Evolutionary conservation across 2,797 vertebrate genomes (phyloP), one percentile per base, ranked within the genome.

Genomic region (Heteromormyrus szaboi): DNA sequence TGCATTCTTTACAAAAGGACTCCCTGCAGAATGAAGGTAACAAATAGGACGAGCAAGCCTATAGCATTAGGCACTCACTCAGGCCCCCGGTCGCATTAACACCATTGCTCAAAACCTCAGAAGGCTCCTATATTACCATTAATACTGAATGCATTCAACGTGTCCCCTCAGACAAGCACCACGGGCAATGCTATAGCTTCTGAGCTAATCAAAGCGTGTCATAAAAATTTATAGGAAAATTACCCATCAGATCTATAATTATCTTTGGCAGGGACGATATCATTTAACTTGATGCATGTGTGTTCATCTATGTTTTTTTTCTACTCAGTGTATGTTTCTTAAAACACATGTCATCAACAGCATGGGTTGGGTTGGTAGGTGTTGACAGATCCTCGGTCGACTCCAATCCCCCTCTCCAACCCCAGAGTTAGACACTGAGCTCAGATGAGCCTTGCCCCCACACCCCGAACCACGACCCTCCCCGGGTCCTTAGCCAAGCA

Each of bases 401-500:
- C 68, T 76, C 37, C 41, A 44, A 44, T 81, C 19, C 41, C 41
- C 17, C 41, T 72, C 68, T 41, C 68, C 79, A 22, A 83, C 4
- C 79, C 79, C 41, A 22, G 79, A n/a, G 44, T 48, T 50, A 3
- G 44, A 48, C 19, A 85, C 46, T 85, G 83, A 85, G 44, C 48
- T 85, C 51, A 22, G 50, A 51, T 17, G 4, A 22, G 76, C 54
- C 53, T 79, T 87, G 87, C 54, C 33, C 87, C 85, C 29, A 29
- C 76, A 29, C 88, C 81, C 87, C 37, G 25, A 25, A n/a, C 56
- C 4, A 11, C 11, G 25, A 83, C 51, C 25, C 87, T 37, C 85
- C 87, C 91, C 56, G 90, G 90, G 90, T 91, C 90, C 90, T 33
- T 22, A 86, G 90, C 91, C 88, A 91, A 89, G 87, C 88, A 83